Evolutionary conservation across 2,797 vertebrate genomes (phyloP).

Genomic region (Lemur catta): DNA sequence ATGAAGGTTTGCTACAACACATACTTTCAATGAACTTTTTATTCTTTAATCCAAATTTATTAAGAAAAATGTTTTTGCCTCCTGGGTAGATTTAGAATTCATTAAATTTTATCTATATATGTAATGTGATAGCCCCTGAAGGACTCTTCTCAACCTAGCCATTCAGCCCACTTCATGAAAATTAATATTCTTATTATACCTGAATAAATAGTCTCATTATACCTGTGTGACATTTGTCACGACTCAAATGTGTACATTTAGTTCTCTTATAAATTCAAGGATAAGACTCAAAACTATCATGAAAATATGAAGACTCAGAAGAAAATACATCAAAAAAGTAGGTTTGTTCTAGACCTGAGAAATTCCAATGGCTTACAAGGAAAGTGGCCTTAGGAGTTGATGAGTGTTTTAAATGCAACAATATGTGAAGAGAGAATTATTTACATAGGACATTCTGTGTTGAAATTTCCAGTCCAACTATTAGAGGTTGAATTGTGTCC

Average conservation of each 20-base stretch:
- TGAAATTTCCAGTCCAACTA: background rate
- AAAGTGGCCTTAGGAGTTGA: background rate
- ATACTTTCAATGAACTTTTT: background rate
- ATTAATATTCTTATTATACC: background rate
- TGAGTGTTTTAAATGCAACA: background rate
- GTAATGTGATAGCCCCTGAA: background rate
- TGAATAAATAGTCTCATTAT: background rate
- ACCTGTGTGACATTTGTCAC: background rate
- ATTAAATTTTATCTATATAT: background rate
- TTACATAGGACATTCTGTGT: background rate
- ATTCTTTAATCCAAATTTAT: background rate
- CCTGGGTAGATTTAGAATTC: background rate
- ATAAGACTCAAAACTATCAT: background rate
- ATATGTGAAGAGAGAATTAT: background rate
- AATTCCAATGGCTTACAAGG: background rate
- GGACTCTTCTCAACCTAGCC: background rate
- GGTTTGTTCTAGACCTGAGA: background rate
- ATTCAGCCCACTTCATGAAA: background rate
- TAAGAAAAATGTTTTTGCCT: background rate
- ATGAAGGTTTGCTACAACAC: background rate
- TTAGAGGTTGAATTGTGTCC: background rate
- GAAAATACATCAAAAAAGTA: background rate
- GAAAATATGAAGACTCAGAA: background rate
- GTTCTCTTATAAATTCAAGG: background rate
- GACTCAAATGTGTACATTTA: background rate